Base-by-base conservation (phyloP, 1,140 invertebrate species). In the Brachionus angularis region DNA sequence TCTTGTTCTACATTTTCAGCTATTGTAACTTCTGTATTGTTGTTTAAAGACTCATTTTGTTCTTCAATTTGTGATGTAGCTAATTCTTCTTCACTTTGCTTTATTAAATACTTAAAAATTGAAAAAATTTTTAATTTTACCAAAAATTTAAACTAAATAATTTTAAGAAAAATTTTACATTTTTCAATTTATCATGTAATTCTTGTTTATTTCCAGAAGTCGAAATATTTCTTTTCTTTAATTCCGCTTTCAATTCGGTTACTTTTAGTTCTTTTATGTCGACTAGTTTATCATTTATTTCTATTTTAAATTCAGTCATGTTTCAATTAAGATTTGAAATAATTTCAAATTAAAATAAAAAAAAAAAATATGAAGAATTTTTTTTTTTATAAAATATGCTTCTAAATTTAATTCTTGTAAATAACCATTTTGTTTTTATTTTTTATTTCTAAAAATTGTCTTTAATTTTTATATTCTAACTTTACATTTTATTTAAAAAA, bases 151-250 rank as follows among this genome's bases (percentile, higher is more conserved):
- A 50, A 1, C 27, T 50, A 33, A 16, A 23, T 21, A 33, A 34
- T 1, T 16, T 7, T 25, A 27, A 64, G 1, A 3, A 10, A 23
- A 29, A n/a, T 21, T 8, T 27, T 50, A 67, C 62, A 67, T 47
- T 67, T 50, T 25, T 49, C 0, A 70, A 23, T 52, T 52, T 70
- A 34, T 50, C 29, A n/a, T 50, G 29, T 27, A 70, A 47, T 16
- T 70, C 67, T 42, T 70, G 46, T 50, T 70, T 70, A 31, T 52
- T 52, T 10, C 67, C 67, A 8, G 67, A 70, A 14, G 67, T 52
- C 16, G 47, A 50, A 10, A 36, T 12, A 16, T 47, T 47, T 50
- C 46, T n/a, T 36, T 70, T 50, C 39, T 52, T 70, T 3, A 70
- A 29, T 36, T 70, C 67, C 7, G 14, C 33, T 42, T 21, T 50